Percentiles rank a stretch among this genome's conserved stretches.
Conservation (phyloP, 2,888 invertebrate species). For the Synergus gifuensis region DNA sequence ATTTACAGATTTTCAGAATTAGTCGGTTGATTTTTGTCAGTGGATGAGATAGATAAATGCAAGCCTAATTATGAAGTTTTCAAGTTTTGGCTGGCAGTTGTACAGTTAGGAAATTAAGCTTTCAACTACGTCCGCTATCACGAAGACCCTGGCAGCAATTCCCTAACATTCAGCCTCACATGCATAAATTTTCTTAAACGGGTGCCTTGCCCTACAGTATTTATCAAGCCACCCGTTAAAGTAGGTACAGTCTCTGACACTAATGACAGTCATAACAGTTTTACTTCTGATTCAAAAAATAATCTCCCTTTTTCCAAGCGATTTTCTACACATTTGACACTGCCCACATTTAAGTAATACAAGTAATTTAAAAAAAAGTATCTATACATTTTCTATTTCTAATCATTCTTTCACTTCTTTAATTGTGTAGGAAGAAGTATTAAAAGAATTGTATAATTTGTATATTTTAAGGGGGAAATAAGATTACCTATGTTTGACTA, state of each 20-base stretch:
- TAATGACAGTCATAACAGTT: constrained; percentile 37
- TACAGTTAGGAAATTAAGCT: constrained; percentile 28
- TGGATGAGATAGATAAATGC: not conserved
- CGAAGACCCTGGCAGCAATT: constrained; percentile 47
- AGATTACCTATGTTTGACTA: not conserved
- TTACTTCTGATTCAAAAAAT: constrained; percentile 20
- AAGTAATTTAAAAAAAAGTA: no score
- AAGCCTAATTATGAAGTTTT: constrained; percentile 10
- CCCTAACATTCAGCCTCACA: constrained; percentile 46
- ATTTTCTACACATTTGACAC: not conserved
- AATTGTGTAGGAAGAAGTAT: not conserved
- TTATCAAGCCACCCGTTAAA: constrained; percentile 66
- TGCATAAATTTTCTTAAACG: constrained; percentile 41
- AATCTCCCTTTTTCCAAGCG: not conserved
- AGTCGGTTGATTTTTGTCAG: not conserved
- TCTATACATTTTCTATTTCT: not conserved
- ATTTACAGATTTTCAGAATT: not conserved
- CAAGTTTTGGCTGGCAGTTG: constrained; percentile 10
- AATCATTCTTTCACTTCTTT: not conserved
- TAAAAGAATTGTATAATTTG: not conserved
- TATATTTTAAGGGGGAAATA: not conserved
- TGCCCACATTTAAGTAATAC: no score
- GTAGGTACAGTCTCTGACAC: constrained; percentile 31
- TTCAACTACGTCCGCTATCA: constrained; percentile 37
- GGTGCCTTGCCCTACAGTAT: constrained; percentile 67